Evolutionary conservation across 2,113 vertebrate species (phyloP).

Genomic region (Cinclus mexicanus): DNA sequence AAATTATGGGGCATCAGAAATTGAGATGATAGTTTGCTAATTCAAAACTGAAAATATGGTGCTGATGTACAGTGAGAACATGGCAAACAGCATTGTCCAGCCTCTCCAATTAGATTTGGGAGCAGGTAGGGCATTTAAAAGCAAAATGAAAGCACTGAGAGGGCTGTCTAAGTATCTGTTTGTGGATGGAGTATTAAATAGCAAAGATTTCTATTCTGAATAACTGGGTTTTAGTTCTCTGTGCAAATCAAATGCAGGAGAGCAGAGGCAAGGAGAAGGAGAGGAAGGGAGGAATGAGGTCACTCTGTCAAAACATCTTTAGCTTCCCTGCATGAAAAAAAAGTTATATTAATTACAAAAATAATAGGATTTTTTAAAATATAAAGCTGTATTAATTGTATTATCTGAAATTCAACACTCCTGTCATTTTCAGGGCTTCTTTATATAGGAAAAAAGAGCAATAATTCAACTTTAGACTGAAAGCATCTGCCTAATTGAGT

Average conservation of each 20-base stretch:
- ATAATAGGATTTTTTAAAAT: background rate
- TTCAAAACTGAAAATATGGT: background rate
- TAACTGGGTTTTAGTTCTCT: background rate
- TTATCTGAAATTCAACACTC: background rate
- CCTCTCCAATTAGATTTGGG: background rate
- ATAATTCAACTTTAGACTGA: background rate
- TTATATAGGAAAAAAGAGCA: background rate
- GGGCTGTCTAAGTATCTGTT: background rate
- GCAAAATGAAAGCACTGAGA: background rate
- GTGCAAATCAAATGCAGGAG: background rate
- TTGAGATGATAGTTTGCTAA: background rate
- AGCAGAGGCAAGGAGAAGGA: background rate
- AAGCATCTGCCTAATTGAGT: background rate
- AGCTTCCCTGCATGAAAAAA: background rate
- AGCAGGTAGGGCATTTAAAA: background rate
- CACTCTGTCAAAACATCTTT: slow-evolving; percentile 19
- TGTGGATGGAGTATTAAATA: background rate
- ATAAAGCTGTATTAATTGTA: background rate
- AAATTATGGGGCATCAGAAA: background rate
- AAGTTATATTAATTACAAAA: background rate
- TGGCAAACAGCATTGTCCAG: background rate
- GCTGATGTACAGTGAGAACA: background rate
- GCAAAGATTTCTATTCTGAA: background rate
- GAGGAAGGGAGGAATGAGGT: slow-evolving; percentile 9
- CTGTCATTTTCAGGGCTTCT: background rate